Evolutionary conservation across 92 coral and sea anemone species (phyloP).

Genomic region (Porites rus): DNA sequence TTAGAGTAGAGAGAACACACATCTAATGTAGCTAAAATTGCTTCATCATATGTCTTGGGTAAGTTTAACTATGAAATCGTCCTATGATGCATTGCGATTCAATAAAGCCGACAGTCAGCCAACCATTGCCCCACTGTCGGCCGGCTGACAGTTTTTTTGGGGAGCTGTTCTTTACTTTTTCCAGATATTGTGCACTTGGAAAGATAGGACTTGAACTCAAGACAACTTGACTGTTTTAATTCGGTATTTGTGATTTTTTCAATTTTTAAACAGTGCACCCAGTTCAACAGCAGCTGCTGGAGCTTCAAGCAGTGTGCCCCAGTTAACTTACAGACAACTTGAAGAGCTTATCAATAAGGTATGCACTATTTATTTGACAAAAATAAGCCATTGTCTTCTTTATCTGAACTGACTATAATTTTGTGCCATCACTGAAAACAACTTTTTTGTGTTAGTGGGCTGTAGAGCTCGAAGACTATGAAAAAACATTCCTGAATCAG

Average conservation of each 20-base stretch:
- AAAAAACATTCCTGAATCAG: conserved; percentile 90
- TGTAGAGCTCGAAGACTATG: conserved; percentile 85
- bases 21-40: too few relatives aligned
- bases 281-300: conserved; percentile 24
- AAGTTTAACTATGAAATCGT: too few relatives aligned
- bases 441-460: conserved; percentile 76
- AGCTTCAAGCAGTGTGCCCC: conserved; percentile 61
- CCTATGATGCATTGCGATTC: too few relatives aligned
- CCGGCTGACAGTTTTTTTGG: too few relatives aligned
- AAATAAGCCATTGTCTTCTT: background rate
- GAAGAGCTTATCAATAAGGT: conserved; percentile 97
- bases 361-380: background rate
- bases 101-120: too few relatives aligned
- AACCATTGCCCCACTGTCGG: too few relatives aligned
- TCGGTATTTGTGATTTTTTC: background rate
- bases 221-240: background rate
- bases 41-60: too few relatives aligned
- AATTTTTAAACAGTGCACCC: background rate
- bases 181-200: too few relatives aligned
- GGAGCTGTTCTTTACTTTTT: too few relatives aligned
- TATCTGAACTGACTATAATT: background rate
- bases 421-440: background rate
- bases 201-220: background rate
- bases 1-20: too few relatives aligned
- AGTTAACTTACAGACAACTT: conserved; percentile 90